Evolutionary conservation across 2,797 vertebrate genomes (phyloP).

Genomic region (Notolepis coatsorum): DNA sequence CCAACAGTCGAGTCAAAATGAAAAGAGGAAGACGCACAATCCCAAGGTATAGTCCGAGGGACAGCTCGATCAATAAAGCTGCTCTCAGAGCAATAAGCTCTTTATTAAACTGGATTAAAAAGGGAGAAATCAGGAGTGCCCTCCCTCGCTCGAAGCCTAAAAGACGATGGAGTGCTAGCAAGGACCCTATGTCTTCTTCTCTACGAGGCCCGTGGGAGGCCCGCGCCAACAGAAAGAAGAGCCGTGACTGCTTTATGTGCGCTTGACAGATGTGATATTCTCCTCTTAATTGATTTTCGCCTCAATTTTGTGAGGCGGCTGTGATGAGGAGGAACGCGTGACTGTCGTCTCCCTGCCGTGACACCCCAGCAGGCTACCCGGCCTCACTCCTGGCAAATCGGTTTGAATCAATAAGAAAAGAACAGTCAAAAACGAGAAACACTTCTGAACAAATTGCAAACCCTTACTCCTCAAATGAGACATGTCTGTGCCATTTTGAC

Average conservation of each 20-base stretch:
- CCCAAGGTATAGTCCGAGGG: slow-evolving; percentile 55
- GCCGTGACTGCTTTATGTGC: slow-evolving; percentile 32
- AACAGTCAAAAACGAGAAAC: slow-evolving; percentile 49
- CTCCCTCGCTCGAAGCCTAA: slow-evolving; percentile 27
- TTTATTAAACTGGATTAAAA: slow-evolving; percentile 72
- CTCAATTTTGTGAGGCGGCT: slow-evolving; percentile 49
- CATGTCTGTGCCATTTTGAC: slow-evolving; percentile 39
- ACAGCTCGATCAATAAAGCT: slow-evolving; percentile 66
- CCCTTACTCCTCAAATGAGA: slow-evolving; percentile 29
- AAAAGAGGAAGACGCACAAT: slow-evolving; percentile 60
- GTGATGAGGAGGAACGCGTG: slow-evolving; percentile 61
- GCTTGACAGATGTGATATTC: slow-evolving; percentile 65
- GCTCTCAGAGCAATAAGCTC: slow-evolving; percentile 70
- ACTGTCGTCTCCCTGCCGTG: slow-evolving; percentile 61
- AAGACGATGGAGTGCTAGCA: slow-evolving; percentile 27
- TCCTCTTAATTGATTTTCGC: slow-evolving; percentile 69
- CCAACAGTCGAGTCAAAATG: slow-evolving; percentile 63
- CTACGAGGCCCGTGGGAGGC: slow-evolving; percentile 40
- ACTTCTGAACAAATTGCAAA: slow-evolving; percentile 23
- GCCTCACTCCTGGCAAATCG: slow-evolving; percentile 62
- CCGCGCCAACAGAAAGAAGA: slow-evolving; percentile 43
- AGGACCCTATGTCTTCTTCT: slow-evolving; percentile 46
- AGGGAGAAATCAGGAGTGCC: slow-evolving; percentile 42
- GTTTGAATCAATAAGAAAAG: slow-evolving; percentile 67
- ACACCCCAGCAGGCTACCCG: slow-evolving; percentile 65